A percentile compares a stretch with the other conserved stretches of the same genome.
Evolutionary conservation across 2,113 vertebrate genomes (phyloP).

Genomic region (Leptodactylus fuscus): DNA sequence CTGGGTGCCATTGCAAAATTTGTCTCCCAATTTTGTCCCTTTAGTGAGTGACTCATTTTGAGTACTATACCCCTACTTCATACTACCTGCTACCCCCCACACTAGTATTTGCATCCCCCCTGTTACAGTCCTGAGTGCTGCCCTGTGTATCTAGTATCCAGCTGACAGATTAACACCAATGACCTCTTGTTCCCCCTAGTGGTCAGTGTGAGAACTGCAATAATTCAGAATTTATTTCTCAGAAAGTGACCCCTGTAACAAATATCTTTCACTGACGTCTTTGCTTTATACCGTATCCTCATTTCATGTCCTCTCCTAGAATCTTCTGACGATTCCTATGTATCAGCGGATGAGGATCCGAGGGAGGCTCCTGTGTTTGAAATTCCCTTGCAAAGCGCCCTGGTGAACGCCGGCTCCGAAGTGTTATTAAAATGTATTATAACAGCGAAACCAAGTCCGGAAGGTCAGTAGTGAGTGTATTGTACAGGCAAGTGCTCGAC

Average conservation of each 20-base stretch:
- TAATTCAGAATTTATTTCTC: background rate
- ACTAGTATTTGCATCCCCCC: background rate
- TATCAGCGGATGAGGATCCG: conserved; percentile 94
- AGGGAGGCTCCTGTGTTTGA: conserved; percentile 94
- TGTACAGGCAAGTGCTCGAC: too few species aligned
- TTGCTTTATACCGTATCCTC: background rate
- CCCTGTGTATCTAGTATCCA: too few species aligned
- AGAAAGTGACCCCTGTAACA: background rate
- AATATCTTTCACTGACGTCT: background rate
- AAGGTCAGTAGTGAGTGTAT: conserved; percentile 76
- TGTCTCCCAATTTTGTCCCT: too few species aligned
- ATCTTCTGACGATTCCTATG: conserved; percentile 95
- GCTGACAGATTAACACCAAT: too few species aligned
- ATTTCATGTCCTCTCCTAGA: conserved; percentile 71
- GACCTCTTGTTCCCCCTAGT: background rate
- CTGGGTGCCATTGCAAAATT: too few species aligned
- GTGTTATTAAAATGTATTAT: conserved; percentile 91
- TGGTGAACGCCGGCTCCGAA: conserved; percentile 80
- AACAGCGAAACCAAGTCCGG: conserved; percentile 86
- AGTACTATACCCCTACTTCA: background rate
- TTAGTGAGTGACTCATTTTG: too few species aligned
- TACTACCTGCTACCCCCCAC: too few species aligned
- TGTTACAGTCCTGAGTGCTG: background rate
- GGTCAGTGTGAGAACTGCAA: background rate
- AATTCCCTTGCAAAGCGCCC: conserved; percentile 84